Evolutionary conservation across 1,140 invertebrate genomes (phyloP).

Genomic region (Drosophila nannoptera): DNA sequence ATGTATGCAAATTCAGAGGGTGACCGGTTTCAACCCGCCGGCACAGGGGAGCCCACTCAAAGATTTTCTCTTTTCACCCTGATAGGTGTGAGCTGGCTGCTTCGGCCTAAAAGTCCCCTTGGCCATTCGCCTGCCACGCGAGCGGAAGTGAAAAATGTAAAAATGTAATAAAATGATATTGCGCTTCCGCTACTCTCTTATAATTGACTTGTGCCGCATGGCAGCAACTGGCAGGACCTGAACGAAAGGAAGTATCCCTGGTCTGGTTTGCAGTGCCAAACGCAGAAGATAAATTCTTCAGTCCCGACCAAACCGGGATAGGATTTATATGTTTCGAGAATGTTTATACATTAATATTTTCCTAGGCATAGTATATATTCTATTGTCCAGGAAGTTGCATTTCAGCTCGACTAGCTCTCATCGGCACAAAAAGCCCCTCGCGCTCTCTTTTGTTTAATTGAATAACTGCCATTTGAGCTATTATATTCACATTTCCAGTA

Average conservation of each 20-base stretch:
- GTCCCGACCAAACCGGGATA: too few relatives aligned
- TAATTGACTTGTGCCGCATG: slow-evolving; percentile 61
- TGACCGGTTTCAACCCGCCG: not conserved
- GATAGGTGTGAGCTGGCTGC: not conserved
- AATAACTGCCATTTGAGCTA: slow-evolving; percentile 26
- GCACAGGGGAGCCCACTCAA: not conserved
- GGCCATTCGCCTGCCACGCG: slow-evolving; percentile 39
- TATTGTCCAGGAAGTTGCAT: slow-evolving; percentile 13
- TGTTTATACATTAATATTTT: too few relatives aligned
- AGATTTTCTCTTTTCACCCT: slow-evolving; percentile 2
- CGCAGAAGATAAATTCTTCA: too few relatives aligned
- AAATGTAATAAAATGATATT: slow-evolving; percentile 53
- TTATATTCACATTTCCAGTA: slow-evolving; percentile 28
- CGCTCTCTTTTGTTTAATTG: slow-evolving; percentile 4
- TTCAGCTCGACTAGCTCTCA: slow-evolving; percentile 10
- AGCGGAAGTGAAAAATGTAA: slow-evolving; percentile 48
- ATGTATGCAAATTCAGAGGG: slow-evolving; percentile 51
- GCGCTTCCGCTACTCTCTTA: slow-evolving; percentile 50
- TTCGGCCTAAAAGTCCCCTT: not conserved
- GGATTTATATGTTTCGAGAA: too few relatives aligned
- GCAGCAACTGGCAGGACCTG: slow-evolving; percentile 45
- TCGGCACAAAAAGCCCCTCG: slow-evolving; percentile 29
- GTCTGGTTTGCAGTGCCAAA: not conserved
- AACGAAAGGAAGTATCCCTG: not conserved
- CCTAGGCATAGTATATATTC: too few relatives aligned